These are phyloP conservation scores for Corythoichthys intestinalis DNA, from an alignment of 2,113 vertebrate genomes.

Conservation along the genomic window DNA sequence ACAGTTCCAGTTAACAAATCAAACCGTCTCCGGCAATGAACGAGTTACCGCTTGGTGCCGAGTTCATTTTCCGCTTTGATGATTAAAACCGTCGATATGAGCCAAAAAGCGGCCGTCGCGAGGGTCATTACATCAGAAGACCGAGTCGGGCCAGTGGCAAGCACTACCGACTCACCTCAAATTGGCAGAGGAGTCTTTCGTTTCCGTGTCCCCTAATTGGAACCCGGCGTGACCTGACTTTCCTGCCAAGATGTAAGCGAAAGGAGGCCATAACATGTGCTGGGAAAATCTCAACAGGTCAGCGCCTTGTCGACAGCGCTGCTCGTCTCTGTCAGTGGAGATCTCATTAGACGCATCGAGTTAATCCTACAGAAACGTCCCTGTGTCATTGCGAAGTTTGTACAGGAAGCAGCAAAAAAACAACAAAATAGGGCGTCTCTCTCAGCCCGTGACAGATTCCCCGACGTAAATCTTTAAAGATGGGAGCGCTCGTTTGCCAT, in stretches of 20 bases:
- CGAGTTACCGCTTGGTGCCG: background rate
- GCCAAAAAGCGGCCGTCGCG: background rate
- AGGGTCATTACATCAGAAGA: conserved; percentile 25
- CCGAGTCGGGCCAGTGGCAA: conserved; percentile 35
- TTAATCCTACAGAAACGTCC: conserved; percentile 41
- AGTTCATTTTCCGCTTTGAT: background rate
- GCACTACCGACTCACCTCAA: conserved; percentile 27
- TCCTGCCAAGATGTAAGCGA: conserved; percentile 57
- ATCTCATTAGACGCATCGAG: conserved; percentile 58
- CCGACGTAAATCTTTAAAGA: conserved; percentile 53
- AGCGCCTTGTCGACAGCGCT: conserved; percentile 28
- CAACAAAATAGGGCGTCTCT: conserved; percentile 44
- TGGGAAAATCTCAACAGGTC: conserved; percentile 54
- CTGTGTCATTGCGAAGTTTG: conserved; percentile 28
- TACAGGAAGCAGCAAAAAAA: conserved; percentile 21
- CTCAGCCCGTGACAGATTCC: conserved; percentile 59
- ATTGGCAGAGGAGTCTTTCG: conserved; percentile 45
- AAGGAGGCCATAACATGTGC: conserved; percentile 52
- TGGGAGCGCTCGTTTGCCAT: conserved; percentile 47
- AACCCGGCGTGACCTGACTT: conserved; percentile 51
- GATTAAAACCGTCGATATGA: background rate
- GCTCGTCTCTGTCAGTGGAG: conserved; percentile 47
- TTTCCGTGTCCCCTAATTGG: conserved; percentile 64
- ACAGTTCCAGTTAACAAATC: no score
- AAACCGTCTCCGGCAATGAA: no score